These are phyloP conservation scores for Tychaedon coryphoeus DNA, from an alignment of 2,113 vertebrate species.

Conservation along the genomic window DNA sequence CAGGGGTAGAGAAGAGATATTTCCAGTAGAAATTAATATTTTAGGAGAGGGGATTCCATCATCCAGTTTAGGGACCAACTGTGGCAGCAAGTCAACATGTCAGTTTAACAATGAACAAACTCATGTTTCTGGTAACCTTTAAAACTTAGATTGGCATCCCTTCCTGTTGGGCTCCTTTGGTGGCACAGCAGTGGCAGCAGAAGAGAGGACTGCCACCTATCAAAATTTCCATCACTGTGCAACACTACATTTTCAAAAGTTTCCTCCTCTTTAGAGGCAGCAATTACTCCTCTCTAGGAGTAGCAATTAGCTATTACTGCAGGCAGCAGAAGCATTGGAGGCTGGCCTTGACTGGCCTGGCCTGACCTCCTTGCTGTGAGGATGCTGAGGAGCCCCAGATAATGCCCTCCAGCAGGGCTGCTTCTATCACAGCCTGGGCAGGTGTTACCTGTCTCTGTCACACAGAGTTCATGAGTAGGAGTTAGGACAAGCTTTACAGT, in stretches of 20 bases:
- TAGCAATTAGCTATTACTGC: neutral
- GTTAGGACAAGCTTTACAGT: neutral
- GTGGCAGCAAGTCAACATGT: neutral
- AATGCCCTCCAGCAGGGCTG: neutral
- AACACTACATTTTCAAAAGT: neutral
- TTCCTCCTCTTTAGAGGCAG: neutral
- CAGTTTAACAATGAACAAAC: neutral
- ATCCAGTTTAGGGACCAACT: neutral
- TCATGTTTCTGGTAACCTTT: neutral
- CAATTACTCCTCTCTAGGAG: neutral
- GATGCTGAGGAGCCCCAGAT: neutral
- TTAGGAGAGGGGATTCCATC: neutral
- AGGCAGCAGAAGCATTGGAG: neutral
- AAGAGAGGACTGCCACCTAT: neutral
- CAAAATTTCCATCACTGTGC: neutral
- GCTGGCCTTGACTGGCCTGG: neutral
- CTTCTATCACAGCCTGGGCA: fast-evolving
- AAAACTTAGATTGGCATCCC: neutral
- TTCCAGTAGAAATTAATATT: neutral
- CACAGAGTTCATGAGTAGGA: neutral
- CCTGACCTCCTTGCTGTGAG: neutral
- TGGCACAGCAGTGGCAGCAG: neutral
- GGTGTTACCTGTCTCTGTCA: neutral
- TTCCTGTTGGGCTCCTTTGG: neutral
- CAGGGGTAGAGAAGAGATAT: neutral